A percentile compares a stretch with the other conserved stretches of the same genome.
These are phyloP conservation scores for Heterocephalus glaber DNA, from an alignment of 2,113 vertebrate genomes.

Conservation along the genomic window DNA sequence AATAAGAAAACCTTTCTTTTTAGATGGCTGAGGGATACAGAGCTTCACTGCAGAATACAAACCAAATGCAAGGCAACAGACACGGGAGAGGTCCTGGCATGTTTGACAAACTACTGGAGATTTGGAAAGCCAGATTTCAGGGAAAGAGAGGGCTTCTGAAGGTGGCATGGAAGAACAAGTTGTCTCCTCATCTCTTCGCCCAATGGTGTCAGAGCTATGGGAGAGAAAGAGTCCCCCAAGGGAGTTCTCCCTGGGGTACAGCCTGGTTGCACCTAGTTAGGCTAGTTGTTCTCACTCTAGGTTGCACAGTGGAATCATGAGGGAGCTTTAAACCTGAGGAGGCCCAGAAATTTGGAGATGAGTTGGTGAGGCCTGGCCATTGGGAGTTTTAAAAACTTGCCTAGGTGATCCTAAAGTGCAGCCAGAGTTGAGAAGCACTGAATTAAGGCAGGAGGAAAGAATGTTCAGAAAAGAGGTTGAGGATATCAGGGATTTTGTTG, in stretches of 20 bases:
- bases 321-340: background rate
- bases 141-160: background rate
- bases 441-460: background rate
- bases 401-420: background rate
- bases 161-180: background rate
- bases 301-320: background rate
- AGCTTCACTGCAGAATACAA: background rate
- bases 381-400: background rate
- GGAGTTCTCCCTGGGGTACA: background rate
- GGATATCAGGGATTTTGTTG: background rate
- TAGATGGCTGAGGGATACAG: background rate
- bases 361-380: background rate
- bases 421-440: background rate
- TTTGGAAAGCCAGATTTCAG: constrained; percentile 18
- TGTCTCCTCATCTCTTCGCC: background rate
- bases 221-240: background rate
- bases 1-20: constrained; percentile 53
- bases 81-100: background rate
- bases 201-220: background rate
- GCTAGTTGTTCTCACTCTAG: background rate
- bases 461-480: constrained; percentile 14
- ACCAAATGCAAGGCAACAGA: constrained; percentile 28
- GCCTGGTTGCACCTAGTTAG: background rate
- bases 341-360: background rate
- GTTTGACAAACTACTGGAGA: background rate